phyloP scores from a whole-genome alignment of 2,113 vertebrate species.

The Anhinga rufa region DNA sequence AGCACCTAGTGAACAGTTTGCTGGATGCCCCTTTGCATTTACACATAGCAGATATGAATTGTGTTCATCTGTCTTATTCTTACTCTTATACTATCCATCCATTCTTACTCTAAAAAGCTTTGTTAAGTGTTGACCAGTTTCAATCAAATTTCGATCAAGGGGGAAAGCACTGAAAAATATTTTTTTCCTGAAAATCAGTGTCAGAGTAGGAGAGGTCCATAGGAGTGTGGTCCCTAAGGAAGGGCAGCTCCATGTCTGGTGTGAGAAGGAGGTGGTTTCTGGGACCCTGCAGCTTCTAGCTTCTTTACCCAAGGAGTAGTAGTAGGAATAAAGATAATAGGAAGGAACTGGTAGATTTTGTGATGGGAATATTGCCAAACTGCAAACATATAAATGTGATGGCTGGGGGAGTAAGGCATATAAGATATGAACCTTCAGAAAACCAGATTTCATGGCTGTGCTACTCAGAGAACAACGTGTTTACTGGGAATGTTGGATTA shows the following conservation, averaged over 20 bases:
- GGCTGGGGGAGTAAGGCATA: neutral
- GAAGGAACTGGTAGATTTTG: neutral
- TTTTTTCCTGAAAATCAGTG: neutral
- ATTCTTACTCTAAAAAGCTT: neutral
- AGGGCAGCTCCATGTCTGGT: neutral
- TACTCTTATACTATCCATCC: neutral
- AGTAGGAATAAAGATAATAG: neutral
- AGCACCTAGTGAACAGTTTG: neutral
- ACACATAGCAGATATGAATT: neutral
- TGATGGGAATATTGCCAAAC: neutral
- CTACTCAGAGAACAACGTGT: neutral
- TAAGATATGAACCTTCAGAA: neutral
- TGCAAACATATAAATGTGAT: neutral
- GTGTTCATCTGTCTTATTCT: neutral
- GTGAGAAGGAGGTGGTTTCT: neutral
- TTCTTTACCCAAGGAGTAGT: neutral
- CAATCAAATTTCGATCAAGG: neutral
- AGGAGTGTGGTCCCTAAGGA: neutral
- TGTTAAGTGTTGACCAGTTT: neutral
- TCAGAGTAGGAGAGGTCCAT: neutral
- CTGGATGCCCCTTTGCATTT: neutral
- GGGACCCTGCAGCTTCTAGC: neutral
- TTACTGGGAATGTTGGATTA: neutral
- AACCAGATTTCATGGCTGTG: neutral
- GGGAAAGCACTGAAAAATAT: neutral